phyloP scores from a whole-genome alignment of 2,797 vertebrate genomes.

The Mus minutoides region DNA sequence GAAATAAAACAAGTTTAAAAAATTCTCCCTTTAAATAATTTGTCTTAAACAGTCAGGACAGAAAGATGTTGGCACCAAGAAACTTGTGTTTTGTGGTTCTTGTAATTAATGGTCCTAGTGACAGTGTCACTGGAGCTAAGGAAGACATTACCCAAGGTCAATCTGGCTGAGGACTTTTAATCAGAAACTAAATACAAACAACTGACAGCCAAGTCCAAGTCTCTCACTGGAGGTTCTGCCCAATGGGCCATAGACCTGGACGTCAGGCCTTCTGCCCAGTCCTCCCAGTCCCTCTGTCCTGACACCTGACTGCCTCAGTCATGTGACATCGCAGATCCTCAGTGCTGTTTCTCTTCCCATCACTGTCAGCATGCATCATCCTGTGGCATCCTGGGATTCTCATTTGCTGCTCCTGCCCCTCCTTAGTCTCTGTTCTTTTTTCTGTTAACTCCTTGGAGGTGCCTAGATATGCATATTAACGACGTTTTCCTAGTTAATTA shows the following conservation, averaged over 20 bases:
- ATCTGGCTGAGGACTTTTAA: neutral
- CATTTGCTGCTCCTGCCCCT: neutral
- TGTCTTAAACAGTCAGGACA: neutral
- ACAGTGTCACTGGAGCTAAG: accelerated
- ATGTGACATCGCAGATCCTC: neutral
- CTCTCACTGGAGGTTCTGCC: accelerated
- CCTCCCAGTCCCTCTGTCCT: too few species aligned
- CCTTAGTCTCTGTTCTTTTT: neutral
- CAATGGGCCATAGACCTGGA: accelerated
- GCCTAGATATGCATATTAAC: accelerated
- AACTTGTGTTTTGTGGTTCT: too few species aligned
- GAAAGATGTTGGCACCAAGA: neutral
- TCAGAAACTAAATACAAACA: too few species aligned
- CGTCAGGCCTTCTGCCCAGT: accelerated
- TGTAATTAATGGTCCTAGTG: neutral
- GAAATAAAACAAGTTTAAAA: slow-evolving; percentile 16
- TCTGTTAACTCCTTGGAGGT: accelerated
- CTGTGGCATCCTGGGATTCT: neutral
- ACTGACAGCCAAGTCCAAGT: accelerated
- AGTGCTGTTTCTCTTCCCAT: too few species aligned
- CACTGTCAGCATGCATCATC: neutral
- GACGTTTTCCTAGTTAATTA: neutral
- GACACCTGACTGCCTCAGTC: neutral
- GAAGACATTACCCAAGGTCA: neutral
- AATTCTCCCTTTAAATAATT: neutral